Percentiles rank a stretch among this genome's conserved stretches.
These are phyloP conservation scores for Frankliniella intonsa DNA, from an alignment of 2,888 invertebrate genomes.

Conservation along the genomic window DNA sequence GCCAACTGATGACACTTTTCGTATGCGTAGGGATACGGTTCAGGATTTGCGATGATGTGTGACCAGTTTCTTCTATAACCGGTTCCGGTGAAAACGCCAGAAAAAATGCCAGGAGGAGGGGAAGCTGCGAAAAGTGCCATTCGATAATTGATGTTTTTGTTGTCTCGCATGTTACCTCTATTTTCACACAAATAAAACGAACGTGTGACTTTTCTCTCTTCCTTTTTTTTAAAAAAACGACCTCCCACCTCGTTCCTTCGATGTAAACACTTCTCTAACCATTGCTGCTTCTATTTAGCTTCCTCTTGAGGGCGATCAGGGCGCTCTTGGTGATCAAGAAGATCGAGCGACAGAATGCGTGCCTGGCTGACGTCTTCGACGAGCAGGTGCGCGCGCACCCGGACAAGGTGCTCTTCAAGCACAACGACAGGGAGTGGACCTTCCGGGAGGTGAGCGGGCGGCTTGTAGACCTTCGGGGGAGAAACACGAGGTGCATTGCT, in stretches of 20 bases:
- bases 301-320: neutral
- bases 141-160: neutral
- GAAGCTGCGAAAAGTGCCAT: neutral
- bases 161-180: neutral
- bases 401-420: constrained; percentile 49
- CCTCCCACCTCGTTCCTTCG: too few relatives aligned
- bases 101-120: too few relatives aligned
- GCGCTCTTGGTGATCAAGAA: constrained; percentile 52
- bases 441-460: constrained; percentile 46
- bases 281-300: neutral
- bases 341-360: constrained; percentile 62
- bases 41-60: neutral
- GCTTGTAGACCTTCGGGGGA: too few relatives aligned
- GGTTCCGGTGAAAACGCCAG: too few relatives aligned
- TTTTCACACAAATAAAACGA: too few relatives aligned
- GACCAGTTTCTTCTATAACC: too few relatives aligned
- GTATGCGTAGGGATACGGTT: neutral
- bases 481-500: too few relatives aligned
- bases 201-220: too few relatives aligned
- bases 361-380: constrained; percentile 46
- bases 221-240: too few relatives aligned
- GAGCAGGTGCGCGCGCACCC: constrained; percentile 46
- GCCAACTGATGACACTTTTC: neutral
- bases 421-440: constrained; percentile 50
- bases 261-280: too few relatives aligned